Evolutionary conservation across 2,113 vertebrate species (phyloP), one percentile per base, ranked within the genome.

Genomic region (Phylloscopus trochilus): DNA sequence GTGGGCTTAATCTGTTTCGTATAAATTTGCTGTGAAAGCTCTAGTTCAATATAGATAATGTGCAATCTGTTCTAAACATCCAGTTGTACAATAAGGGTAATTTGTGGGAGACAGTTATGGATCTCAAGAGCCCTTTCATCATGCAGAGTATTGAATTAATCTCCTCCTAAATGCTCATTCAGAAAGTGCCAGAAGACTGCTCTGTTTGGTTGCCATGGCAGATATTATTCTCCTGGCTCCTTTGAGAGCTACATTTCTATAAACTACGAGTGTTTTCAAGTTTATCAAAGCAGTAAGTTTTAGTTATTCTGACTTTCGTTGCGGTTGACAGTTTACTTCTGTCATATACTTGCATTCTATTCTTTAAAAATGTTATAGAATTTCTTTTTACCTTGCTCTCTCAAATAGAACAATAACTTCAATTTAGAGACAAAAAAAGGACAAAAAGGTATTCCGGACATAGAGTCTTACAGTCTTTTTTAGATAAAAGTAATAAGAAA

Each of bases 61-160:
- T 88, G 87, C 95, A 95, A 70, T 92, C 96, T 92, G 94, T 96
- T 94, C 88, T 83, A 91, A 96, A 92, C 90, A 97, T 84, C 86
- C 86, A 78, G 23, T 90, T 95, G 92, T 90, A 97, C 72, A 79
- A 85, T 97, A 95, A 95, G 80, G 89, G 82, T 97, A 96, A 97
- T 98, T 97, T 96, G 92, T 96, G 89, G 83, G 93, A 96, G 94
- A 91, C 93, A 87, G 93, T 97, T 97, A 97, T 90, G 90, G 94
- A 94, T 96, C 96, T 97, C 91, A 91, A 95, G 96, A 95, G 96
- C 91, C 95, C 84, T 94, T 84, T 96, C 74, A 73, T 96, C 85
- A 69, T 67, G 88, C 31, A 10, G 69, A 83, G 88, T 94, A 92
- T 94, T 92, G 93, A 95, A 97, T 96, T 95, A 94, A 92, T 96